Evolutionary conservation across 2,888 invertebrate genomes (phyloP), one percentile per base, ranked within the genome.

Genomic region (Eupithecia exiguata): DNA sequence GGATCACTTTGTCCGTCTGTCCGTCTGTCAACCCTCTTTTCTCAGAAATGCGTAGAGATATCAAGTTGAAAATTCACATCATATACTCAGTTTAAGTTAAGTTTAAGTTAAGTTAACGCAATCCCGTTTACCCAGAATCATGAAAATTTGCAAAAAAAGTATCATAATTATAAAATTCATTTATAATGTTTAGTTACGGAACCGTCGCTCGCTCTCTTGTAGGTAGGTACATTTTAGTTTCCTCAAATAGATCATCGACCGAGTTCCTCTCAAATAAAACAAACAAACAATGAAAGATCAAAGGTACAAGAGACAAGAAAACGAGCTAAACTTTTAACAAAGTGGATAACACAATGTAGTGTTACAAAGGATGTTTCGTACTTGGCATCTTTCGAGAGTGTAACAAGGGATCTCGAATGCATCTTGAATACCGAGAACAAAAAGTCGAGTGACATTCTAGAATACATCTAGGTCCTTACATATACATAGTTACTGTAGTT

Each of bases 261-360:
- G 58, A 25, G 21, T 58, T 58, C 25, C 58, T 58, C 58, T 58
- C 14, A 21, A 58, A 58, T 25, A 70, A 68, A 46, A 76, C 30
- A 68, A 46, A 76, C 30, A 68, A 73, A 69, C 5, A 62, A 16
- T n/a, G 12, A 70, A 70, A 69, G 14, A 67, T 74, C 72, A 71
- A 71, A 81, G 79, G 80, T 12, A 79, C 61, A 14, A 68, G 68
- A 75, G 61, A 77, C 69, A 65, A 71, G 70, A 68, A 68, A 68
- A 67, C 14, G 68, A 68, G 46, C 1, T 49, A 69, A 77, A 72
- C 72, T 78, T 76, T 77, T 71, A 69, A 74, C 78, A 74, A 83
- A 79, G 80, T 78, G 81, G 86, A 83, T 84, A 84, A 84, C 82
- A 81, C 83, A 84, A 83, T 84, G 81, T 84, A 81, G 80, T 83